Percentiles rank a stretch among this genome's conserved stretches.
Conservation (phyloP, 2,797 vertebrate genomes). For the Enteromius anoplus region DNA sequence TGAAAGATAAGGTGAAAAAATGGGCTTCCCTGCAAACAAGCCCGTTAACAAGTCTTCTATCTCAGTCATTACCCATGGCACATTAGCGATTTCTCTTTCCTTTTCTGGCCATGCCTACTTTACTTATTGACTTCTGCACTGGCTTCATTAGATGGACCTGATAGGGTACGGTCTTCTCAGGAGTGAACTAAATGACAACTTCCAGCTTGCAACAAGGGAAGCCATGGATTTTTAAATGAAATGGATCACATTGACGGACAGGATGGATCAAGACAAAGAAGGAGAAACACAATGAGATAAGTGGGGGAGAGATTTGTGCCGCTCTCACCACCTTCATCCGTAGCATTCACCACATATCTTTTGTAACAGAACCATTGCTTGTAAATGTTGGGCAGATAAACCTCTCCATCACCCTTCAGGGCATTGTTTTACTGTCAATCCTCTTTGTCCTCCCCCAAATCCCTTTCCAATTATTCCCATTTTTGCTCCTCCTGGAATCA, state of each 20-base stretch:
- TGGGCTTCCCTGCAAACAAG: constrained; percentile 57
- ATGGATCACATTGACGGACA: constrained; percentile 34
- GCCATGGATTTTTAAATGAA: constrained; percentile 48
- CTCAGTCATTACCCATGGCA: constrained; percentile 69
- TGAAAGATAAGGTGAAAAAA: constrained; percentile 67
- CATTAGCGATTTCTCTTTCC: constrained; percentile 61
- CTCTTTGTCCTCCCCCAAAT: constrained; percentile 2
- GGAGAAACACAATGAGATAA: constrained; percentile 37
- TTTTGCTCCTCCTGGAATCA: background rate
- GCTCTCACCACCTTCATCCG: constrained; percentile 13
- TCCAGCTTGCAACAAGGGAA: constrained; percentile 46
- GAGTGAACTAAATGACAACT: constrained; percentile 47
- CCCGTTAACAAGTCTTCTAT: constrained; percentile 64
- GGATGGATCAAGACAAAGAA: constrained; percentile 41
- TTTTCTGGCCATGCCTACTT: constrained; percentile 64
- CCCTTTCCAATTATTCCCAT: constrained; percentile 16
- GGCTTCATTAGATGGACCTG: constrained; percentile 69
- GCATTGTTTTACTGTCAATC: constrained; percentile 25
- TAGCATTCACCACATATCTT: background rate
- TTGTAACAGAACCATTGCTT: background rate
- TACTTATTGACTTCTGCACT: constrained; percentile 70
- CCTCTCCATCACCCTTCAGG: constrained; percentile 5
- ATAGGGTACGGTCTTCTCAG: constrained; percentile 51
- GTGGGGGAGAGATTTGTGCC: background rate
- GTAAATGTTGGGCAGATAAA: constrained; percentile 19